phyloP scores from a whole-genome alignment of 1,140 invertebrate species.

The Paralvinella palmiformis region DNA sequence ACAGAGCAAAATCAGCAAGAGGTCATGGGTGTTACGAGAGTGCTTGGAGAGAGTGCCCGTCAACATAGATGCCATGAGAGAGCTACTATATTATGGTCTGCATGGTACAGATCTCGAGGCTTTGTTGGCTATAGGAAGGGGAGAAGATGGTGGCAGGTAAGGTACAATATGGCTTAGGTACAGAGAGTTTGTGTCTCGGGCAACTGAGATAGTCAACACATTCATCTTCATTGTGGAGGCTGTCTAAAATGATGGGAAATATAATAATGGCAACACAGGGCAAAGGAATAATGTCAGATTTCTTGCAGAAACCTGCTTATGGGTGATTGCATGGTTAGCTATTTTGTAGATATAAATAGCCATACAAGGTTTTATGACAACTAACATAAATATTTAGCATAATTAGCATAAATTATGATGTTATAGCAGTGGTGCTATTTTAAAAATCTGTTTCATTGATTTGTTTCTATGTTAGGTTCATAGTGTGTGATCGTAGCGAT shows the following conservation, averaged over 20 bases:
- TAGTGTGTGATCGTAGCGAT: conserved; percentile 16
- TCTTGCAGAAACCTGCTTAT: too few relatives aligned
- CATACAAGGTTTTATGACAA: too few relatives aligned
- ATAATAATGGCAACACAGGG: too few relatives aligned
- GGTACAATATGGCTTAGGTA: too few relatives aligned
- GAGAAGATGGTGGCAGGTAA: conserved; percentile 48
- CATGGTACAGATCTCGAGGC: conserved; percentile 61
- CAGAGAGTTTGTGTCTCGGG: not conserved
- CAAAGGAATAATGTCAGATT: too few relatives aligned
- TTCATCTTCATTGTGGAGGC: too few relatives aligned
- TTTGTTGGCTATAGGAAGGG: conserved; percentile 43
- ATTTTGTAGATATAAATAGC: too few relatives aligned
- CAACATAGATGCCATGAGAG: conserved; percentile 63
- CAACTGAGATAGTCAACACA: not conserved
- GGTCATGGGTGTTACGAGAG: conserved; percentile 76
- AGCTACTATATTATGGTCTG: conserved; percentile 70
- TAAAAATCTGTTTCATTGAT: not conserved
- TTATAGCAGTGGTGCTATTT: too few relatives aligned
- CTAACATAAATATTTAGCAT: too few relatives aligned
- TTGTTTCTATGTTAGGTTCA: conserved; percentile 8
- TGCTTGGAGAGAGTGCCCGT: conserved; percentile 71
- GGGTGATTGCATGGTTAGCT: too few relatives aligned
- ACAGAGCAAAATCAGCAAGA: conserved; percentile 69
- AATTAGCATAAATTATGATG: too few relatives aligned
- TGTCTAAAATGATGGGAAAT: too few relatives aligned